Base-by-base conservation (phyloP, 2,888 invertebrate species). In the Phyllotreta striolata region DNA sequence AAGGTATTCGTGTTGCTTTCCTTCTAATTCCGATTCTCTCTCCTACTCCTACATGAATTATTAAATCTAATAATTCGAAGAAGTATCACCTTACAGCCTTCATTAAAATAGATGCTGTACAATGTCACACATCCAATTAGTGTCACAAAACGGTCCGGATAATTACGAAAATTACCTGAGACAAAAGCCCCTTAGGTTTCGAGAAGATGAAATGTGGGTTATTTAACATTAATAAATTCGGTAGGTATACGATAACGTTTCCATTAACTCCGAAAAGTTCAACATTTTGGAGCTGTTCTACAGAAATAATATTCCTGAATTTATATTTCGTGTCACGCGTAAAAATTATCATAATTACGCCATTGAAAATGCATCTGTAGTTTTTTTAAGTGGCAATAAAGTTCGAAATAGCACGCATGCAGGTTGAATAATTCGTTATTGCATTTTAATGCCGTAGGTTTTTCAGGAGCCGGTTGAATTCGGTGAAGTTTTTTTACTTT, bases 81-180 rank as follows among this genome's bases (percentile, higher is more conserved):
- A 49, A 49, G 49, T 58, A 58, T 58, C 58, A 40, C 49, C 35
- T 59, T 51, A 14, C 41, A 9, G 51, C 51, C 35, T 51, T 41
- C 14, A 14, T 58, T 58, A 58, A 46, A 47, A 49, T 49, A 58
- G 49, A 58, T 35, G 12, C 51, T 51, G 51, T 58, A 39, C 9
- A 59, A 49, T 58, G 58, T 59, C 51, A 51, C 41, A 43, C 37
- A 40, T 59, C 59, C 51, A 51, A 59, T 59, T 37, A 59, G 37
- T 35, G 51, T 59, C 59, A 49, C 12, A 41, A 59, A 51, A 35
- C 35, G 59, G 59, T 43, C 51, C 12, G 35, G 13, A 13, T 51
- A 59, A 59, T 59, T 59, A 41, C 41, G 51, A 59, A 41, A 51
- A 59, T 51, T 59, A 59, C 13, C 43, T 35, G 43, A 51, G 41